Evolutionary conservation across 2,113 vertebrate species (phyloP).

Genomic region (Nanorana parkeri): DNA sequence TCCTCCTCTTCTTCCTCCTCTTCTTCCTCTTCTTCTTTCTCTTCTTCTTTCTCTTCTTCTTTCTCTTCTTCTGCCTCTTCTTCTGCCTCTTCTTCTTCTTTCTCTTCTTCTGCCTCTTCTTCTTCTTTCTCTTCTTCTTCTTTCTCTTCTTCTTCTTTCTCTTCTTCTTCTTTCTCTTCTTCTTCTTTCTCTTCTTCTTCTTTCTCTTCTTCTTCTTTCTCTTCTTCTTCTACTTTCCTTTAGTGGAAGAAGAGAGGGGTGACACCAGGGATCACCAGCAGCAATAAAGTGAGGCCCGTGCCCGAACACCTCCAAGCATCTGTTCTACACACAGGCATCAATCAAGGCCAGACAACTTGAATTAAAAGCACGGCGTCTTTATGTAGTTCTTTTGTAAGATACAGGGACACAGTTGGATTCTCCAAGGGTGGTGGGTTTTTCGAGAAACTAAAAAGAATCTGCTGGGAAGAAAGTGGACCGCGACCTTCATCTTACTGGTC

Average conservation of each 20-base stretch:
- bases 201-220: no score
- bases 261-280: not conserved
- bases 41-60: no score
- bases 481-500: slow-evolving; percentile 24
- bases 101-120: no score
- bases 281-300: not conserved
- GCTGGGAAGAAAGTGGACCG: not conserved
- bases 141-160: no score
- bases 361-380: not conserved
- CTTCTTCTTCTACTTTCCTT: no score
- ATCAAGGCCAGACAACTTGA: not conserved
- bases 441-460: not conserved
- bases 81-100: no score
- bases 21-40: no score
- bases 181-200: no score
- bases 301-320: not conserved
- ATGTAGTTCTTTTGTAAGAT: not conserved
- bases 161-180: no score
- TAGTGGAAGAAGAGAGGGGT: not conserved
- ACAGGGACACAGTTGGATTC: not conserved
- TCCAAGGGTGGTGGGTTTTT: not conserved
- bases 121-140: no score
- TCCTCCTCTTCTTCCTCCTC: no score
- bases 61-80: no score
- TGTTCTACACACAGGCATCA: not conserved